Evolutionary conservation across 2,888 invertebrate species (phyloP), one percentile per base, ranked within the genome.

Genomic region (Notocelia uddmanniana): DNA sequence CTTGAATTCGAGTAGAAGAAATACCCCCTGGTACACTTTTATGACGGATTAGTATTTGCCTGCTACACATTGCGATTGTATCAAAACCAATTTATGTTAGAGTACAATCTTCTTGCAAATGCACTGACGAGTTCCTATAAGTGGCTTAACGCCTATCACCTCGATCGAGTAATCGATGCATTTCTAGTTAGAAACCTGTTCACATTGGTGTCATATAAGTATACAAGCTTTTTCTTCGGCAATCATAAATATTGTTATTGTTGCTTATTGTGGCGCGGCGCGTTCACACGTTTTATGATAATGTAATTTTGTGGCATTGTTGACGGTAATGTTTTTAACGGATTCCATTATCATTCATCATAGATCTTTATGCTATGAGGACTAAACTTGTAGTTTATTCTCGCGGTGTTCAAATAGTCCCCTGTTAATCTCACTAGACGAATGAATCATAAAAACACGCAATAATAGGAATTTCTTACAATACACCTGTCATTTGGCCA

Each of bases 101-200:
- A n/a, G 31, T 31, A 9, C 31, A 31, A 6, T 31, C 31, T 31
- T 31, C 8, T 5, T 31, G 31, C 3, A 31, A 31, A 8, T 31
- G 8, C 8, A 31, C 37, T 6, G 21, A 2, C 37, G 13, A 34
- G 15, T 34, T 8, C 19, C 57, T 58, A 58, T 31, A 70, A 13
- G 31, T 41, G 31, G 31, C n/a, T 48, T 59, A 55, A 18, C 59
- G 54, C 59, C 52, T 45, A 26, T 41, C 52, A 48, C 52, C 50
- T 66, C 54, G 59, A 66, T 70, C 52, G 59, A 59, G 50, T 54
- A 52, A 68, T 62, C 72, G 55, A 72, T 62, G 62, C 67, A 62
- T 72, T 62, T 72, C 72, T 72, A 62, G 72, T 68, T 72, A 72
- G 72, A 72, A 72, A 72, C 68, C 55, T n/a, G 72, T 72, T 72